Evolutionary conservation across 2,797 vertebrate species (phyloP).

Genomic region (Schizopygopsis pylzovi): DNA sequence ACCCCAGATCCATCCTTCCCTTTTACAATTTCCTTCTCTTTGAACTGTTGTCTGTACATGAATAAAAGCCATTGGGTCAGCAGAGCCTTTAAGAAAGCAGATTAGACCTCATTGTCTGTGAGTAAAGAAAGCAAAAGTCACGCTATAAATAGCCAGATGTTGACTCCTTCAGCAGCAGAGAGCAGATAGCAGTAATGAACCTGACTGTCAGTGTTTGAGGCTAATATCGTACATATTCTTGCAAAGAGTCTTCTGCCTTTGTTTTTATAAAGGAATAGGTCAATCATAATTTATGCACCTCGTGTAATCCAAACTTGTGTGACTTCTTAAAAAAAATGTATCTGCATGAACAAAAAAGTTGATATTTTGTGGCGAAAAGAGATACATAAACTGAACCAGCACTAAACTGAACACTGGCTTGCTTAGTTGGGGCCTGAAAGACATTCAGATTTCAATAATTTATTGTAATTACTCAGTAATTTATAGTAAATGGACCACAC

Average conservation of each 20-base stretch:
- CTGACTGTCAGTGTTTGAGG: conserved; percentile 53
- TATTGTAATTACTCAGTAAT: no score
- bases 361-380: not conserved
- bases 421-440: not conserved
- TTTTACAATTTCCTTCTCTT: conserved; percentile 26
- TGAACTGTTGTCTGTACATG: conserved; percentile 49
- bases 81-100: conserved; percentile 67
- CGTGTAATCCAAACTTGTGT: not conserved
- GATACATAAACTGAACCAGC: not conserved
- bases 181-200: conserved; percentile 63
- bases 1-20: conserved; percentile 27
- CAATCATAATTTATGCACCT: not conserved
- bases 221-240: not conserved
- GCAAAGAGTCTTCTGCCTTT: not conserved
- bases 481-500: no score
- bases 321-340: no score
- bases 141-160: conserved; percentile 78
- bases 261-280: not conserved
- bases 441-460: not conserved
- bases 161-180: conserved; percentile 62
- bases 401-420: not conserved
- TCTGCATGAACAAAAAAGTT: not conserved
- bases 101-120: conserved; percentile 73
- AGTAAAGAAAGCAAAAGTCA: conserved; percentile 69
- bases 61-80: conserved; percentile 59